phyloP scores from a whole-genome alignment of 2,797 vertebrate species.

The Tokudaia tokunoshimensis region DNA sequence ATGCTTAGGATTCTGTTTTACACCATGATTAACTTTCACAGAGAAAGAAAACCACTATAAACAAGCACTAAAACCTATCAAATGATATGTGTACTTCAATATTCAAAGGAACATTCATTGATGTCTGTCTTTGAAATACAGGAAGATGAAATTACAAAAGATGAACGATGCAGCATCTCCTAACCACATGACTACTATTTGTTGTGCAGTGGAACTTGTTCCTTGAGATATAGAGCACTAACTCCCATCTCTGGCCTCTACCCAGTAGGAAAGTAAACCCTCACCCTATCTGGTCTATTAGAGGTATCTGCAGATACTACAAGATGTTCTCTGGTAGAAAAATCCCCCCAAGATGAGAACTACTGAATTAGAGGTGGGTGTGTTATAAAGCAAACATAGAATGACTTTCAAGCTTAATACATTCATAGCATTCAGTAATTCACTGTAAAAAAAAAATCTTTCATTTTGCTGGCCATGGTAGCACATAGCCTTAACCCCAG shows the following conservation, averaged over 20 bases:
- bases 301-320: not conserved
- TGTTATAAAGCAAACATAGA: not conserved
- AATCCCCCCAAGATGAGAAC: not conserved
- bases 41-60: not conserved
- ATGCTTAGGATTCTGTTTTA: not conserved
- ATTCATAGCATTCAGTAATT: not conserved
- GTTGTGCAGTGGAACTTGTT: not conserved
- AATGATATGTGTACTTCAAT: not conserved
- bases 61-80: not conserved
- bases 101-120: not conserved
- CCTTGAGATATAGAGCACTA: not conserved
- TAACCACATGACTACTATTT: too few relatives aligned
- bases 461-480: not conserved
- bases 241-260: not conserved
- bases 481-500: not conserved
- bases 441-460: not conserved
- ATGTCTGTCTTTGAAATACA: not conserved
- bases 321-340: not conserved
- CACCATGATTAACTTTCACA: not conserved
- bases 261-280: not conserved
- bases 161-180: not conserved
- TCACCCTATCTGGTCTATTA: not conserved
- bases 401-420: not conserved
- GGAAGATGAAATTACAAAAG: not conserved
- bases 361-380: not conserved